These are phyloP conservation scores for Spondyliosoma cantharus DNA, from an alignment of 2,797 vertebrate species.

Conservation along the genomic window DNA sequence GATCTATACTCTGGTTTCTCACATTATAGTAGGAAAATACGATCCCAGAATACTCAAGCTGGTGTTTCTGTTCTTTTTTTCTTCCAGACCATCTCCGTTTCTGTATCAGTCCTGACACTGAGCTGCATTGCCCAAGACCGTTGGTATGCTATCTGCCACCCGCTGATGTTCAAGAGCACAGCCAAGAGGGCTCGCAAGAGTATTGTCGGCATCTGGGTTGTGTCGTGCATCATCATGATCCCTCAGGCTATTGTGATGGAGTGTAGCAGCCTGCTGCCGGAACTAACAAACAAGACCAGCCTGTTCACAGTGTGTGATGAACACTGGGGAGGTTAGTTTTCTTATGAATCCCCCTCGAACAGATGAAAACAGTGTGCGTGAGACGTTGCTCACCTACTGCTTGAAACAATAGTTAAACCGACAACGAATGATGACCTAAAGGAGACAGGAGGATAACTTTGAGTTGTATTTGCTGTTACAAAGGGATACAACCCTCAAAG, in stretches of 20 bases:
- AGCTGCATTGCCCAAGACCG: slow-evolving; percentile 97
- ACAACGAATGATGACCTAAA: background rate
- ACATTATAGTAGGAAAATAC: background rate
- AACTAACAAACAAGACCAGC: slow-evolving; percentile 94
- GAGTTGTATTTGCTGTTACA: background rate
- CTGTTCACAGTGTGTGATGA: slow-evolving; percentile 98
- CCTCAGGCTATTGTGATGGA: slow-evolving; percentile 98
- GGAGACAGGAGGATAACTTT: background rate
- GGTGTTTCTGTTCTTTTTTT: slow-evolving; percentile 30
- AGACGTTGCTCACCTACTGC: background rate
- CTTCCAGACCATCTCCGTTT: slow-evolving; percentile 93
- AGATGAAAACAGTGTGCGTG: background rate
- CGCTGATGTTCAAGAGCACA: slow-evolving; percentile 98
- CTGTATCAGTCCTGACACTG: slow-evolving; percentile 95
- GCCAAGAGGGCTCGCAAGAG: slow-evolving; percentile 93
- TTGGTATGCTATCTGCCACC: slow-evolving; percentile 99
- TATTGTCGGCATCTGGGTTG: slow-evolving; percentile 94
- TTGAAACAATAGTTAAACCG: background rate
- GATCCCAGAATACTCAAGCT: background rate
- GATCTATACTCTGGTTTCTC: background rate
- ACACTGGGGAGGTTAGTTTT: slow-evolving; percentile 89
- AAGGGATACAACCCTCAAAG: background rate
- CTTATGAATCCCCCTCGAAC: background rate
- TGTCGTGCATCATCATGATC: slow-evolving; percentile 96
- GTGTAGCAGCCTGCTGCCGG: slow-evolving; percentile 91